Percentiles rank a stretch among this genome's conserved stretches.
phyloP scores from a whole-genome alignment of 2,888 invertebrate species.

The Calameuta filiformis region DNA sequence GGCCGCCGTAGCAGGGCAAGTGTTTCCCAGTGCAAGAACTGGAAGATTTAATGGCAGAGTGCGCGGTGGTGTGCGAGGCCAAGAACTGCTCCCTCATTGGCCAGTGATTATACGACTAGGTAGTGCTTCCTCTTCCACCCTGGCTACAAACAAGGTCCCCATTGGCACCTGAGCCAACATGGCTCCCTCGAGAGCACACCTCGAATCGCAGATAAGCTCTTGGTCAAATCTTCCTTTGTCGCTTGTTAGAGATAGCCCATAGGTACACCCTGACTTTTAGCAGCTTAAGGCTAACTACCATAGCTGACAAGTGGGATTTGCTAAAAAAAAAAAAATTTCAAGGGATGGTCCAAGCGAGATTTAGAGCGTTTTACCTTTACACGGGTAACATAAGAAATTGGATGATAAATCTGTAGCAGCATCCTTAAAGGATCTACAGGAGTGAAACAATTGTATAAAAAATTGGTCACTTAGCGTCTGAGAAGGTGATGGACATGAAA shows the following conservation, averaged over 20 bases:
- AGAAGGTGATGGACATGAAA: not conserved
- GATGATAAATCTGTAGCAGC: not conserved
- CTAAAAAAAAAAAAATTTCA: not conserved
- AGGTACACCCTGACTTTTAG: not conserved
- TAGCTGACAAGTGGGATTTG: not conserved
- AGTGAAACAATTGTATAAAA: not conserved
- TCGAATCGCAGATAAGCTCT: not conserved
- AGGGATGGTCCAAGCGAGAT: not conserved
- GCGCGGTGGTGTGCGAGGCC: not conserved
- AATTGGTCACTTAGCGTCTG: not conserved
- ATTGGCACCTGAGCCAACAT: constrained; percentile 7
- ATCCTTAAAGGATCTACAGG: not conserved
- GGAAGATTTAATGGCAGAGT: constrained; percentile 5
- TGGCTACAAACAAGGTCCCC: constrained; percentile 2
- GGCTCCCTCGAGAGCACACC: constrained; percentile 5
- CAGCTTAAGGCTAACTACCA: not conserved
- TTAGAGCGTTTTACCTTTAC: not conserved
- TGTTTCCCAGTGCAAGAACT: constrained; percentile 1
- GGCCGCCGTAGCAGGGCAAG: not conserved
- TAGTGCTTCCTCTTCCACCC: constrained; percentile 2
- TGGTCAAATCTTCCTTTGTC: constrained; percentile 4
- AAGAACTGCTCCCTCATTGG: not conserved
- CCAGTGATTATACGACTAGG: constrained; percentile 1
- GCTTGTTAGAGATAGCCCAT: not conserved
- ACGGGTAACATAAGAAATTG: not conserved